A percentile compares a stretch with the other conserved stretches of the same genome.
These are phyloP conservation scores for Carabus problematicus DNA, from an alignment of 2,888 invertebrate species.

Conservation along the genomic window DNA sequence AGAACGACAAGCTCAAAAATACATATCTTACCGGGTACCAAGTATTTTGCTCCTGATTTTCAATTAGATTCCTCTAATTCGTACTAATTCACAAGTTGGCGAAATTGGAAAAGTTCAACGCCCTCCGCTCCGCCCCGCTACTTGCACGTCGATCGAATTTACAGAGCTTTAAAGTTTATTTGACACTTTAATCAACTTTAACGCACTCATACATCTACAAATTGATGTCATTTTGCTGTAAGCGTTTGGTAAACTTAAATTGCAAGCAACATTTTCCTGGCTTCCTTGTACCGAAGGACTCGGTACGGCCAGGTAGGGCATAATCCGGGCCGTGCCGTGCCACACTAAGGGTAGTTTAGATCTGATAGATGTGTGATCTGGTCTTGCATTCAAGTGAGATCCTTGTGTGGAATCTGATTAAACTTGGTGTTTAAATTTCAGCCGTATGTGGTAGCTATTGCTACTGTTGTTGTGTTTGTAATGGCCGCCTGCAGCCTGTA, in stretches of 20 bases:
- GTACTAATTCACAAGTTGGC: conserved; percentile 35
- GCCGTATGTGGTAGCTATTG: too few relatives aligned
- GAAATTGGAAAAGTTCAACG: conserved; percentile 42
- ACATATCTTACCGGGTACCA: too few relatives aligned
- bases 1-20: too few relatives aligned
- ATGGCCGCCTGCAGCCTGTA: not conserved
- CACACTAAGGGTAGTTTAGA: too few relatives aligned
- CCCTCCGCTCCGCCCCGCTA: not conserved
- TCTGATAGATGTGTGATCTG: too few relatives aligned
- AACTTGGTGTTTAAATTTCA: too few relatives aligned
- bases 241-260: conserved; percentile 41
- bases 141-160: conserved; percentile 42
- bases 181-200: conserved; percentile 43
- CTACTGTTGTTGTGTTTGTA: too few relatives aligned
- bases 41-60: not conserved
- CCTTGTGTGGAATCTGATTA: too few relatives aligned
- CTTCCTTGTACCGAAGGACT: not conserved
- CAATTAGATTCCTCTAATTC: conserved; percentile 29
- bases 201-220: conserved; percentile 36
- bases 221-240: too few relatives aligned
- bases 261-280: conserved; percentile 25
- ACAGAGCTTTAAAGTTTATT: conserved; percentile 41
- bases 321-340: too few relatives aligned
- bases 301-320: too few relatives aligned
- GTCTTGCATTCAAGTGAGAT: too few relatives aligned